These are phyloP conservation scores for Frankliniella fusca DNA, from an alignment of 2,888 invertebrate species.

Conservation along the genomic window DNA sequence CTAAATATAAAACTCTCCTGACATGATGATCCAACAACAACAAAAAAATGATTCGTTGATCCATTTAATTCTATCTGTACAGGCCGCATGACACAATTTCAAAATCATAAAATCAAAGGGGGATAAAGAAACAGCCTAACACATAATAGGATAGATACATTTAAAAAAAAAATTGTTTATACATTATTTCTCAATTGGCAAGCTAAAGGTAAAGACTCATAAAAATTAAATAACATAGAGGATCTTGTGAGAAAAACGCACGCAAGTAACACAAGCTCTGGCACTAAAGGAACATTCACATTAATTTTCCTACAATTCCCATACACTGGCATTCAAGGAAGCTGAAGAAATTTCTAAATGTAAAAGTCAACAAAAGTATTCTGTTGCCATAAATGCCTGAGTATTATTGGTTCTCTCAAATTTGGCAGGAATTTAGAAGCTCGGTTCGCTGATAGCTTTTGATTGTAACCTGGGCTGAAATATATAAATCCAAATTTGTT, in stretches of 20 bases:
- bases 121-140: slow-evolving; percentile 20
- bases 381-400: no score
- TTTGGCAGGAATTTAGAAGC: no score
- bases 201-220: slow-evolving; percentile 8
- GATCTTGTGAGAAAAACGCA: slow-evolving; percentile 3
- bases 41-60: background rate
- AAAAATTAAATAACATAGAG: slow-evolving; percentile 23
- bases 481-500: no score
- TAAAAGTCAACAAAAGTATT: no score
- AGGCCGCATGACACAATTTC: slow-evolving; percentile 11
- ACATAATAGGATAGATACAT: slow-evolving; percentile 8
- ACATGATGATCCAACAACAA: background rate
- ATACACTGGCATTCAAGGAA: background rate
- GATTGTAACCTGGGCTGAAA: no score
- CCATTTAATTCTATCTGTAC: background rate
- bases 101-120: background rate
- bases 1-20: background rate
- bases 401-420: no score
- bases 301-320: background rate
- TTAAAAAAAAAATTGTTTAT: background rate
- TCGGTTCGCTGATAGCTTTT: no score
- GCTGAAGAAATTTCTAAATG: no score
- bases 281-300: slow-evolving; percentile 18
- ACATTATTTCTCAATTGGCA: slow-evolving; percentile 18
- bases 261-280: slow-evolving; percentile 2